Evolutionary conservation across 1,140 invertebrate genomes (phyloP).

Genomic region (Venustaconcha ellipsiformis): DNA sequence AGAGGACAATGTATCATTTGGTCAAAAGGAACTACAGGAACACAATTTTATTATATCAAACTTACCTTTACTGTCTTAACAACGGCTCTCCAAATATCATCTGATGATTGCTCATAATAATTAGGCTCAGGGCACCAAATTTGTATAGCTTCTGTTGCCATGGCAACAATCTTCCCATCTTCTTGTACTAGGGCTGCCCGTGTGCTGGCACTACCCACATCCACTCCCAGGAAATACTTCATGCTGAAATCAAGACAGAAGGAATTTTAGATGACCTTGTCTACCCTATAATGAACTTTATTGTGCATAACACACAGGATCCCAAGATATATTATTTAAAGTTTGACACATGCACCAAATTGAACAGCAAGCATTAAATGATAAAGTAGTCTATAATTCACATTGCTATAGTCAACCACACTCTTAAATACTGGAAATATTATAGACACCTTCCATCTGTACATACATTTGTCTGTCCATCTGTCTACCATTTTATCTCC

Average conservation of each 20-base stretch:
- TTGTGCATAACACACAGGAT: no score
- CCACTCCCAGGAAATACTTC: constrained; percentile 85
- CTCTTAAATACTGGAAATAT: no score
- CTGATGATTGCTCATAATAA: constrained; percentile 93
- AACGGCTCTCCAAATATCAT: constrained; percentile 88
- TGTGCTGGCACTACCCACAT: constrained; percentile 92
- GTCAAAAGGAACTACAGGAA: not conserved
- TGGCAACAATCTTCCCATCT: constrained; percentile 77
- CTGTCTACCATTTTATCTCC: no score
- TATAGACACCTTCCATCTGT: no score
- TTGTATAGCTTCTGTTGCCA: constrained; percentile 76
- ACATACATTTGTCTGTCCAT: no score
- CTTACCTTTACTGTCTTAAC: constrained; percentile 78
- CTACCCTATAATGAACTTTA: no score
- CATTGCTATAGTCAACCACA: no score
- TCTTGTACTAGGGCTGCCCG: constrained; percentile 82
- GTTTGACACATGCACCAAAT: no score
- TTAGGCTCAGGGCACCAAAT: constrained; percentile 83
- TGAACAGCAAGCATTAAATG: no score
- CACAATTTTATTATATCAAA: not conserved
- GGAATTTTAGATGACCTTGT: no score
- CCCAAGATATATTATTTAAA: no score
- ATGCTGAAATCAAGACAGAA: constrained; percentile 8
- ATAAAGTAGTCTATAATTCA: no score
- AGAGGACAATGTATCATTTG: not conserved